Evolutionary conservation across 2,113 vertebrate species (phyloP), one percentile per base, ranked within the genome.

Genomic region (Nesoenas mayeri): DNA sequence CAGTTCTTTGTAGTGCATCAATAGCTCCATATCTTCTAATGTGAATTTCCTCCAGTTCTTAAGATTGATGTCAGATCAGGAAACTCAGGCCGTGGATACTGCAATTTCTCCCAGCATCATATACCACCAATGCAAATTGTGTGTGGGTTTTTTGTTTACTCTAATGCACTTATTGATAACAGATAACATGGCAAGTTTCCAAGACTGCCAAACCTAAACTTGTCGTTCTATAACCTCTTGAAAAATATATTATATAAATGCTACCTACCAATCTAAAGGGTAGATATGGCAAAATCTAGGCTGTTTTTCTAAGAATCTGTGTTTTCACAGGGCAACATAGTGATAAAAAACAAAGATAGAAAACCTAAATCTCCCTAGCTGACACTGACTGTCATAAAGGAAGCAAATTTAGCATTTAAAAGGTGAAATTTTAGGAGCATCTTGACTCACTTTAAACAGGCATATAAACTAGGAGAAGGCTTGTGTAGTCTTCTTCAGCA

Each of bases 1-100:
- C 91, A 80, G 50, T 70, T 92, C 88, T 96, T 82, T 94, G 81
- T 54, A 88, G 91, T 57, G 79, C 56, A 87, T 74, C 72, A 84
- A 28, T 71, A 94, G 91, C 79, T 85, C 42, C 18, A 1, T 54
- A 69, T 61, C 51, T 83, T 96, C 80, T 64, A 79, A 72, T 50
- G 79, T 64, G 66, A 83, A 92, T 96, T 96, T 96, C 66, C 62
- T 79, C 32, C 24, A 69, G 1, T 70, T 81, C 16, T 91, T 65
- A 56, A 80, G 66, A 89, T 14, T n/a, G 38, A 56, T 78, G 42
- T 38, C 69, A 71, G 57, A 74, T 53, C 32, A 79, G 51, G 26
- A 83, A 78, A 71, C 21, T 31, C 21, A 20, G 57, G 28, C 16
- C 65, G 24, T 15, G 60, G 86, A 10, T 70, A 12, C 58, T 44